Percentiles rank a stretch among this genome's conserved stretches.
Conservation (phyloP, 2,888 invertebrate species). For the Nemoura dubitans region DNA sequence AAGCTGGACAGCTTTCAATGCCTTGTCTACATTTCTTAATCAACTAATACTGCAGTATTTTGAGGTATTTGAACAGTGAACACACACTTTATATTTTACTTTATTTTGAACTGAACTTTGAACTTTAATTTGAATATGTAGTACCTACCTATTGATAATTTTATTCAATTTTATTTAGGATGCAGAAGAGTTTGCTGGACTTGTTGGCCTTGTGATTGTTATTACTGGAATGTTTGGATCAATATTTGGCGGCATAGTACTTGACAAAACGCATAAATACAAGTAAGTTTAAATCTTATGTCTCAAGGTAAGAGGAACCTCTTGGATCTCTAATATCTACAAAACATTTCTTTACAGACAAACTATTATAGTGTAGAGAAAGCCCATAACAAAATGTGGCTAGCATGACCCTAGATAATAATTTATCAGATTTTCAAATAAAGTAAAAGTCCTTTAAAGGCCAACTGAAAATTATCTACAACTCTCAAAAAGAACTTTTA, state of each 20-base stretch:
- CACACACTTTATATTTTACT: constrained; percentile 44
- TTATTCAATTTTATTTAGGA: constrained; percentile 61
- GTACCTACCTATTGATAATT: background rate
- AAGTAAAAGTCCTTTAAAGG: too few relatives aligned
- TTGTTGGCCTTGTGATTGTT: constrained; percentile 90
- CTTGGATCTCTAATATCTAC: too few relatives aligned
- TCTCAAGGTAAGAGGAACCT: too few relatives aligned
- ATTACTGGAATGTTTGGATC: constrained; percentile 94
- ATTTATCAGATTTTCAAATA: too few relatives aligned
- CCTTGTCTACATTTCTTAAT: constrained; percentile 93
- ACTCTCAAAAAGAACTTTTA: too few relatives aligned
- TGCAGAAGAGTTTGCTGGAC: constrained; percentile 81
- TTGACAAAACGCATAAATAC: constrained; percentile 93
- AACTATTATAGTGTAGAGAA: too few relatives aligned
- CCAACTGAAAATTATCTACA: too few relatives aligned
- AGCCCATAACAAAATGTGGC: too few relatives aligned
- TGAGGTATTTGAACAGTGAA: constrained; percentile 66
- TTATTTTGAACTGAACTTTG: background rate
- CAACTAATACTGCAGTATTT: constrained; percentile 86
- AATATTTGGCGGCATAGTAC: constrained; percentile 85
- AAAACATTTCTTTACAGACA: too few relatives aligned
- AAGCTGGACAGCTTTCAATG: constrained; percentile 96
- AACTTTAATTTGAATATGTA: too few relatives aligned
- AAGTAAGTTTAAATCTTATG: constrained; percentile 79
- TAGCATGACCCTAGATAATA: too few relatives aligned